phyloP scores from a whole-genome alignment of 2,888 invertebrate species.

The Spodoptera littoralis region DNA sequence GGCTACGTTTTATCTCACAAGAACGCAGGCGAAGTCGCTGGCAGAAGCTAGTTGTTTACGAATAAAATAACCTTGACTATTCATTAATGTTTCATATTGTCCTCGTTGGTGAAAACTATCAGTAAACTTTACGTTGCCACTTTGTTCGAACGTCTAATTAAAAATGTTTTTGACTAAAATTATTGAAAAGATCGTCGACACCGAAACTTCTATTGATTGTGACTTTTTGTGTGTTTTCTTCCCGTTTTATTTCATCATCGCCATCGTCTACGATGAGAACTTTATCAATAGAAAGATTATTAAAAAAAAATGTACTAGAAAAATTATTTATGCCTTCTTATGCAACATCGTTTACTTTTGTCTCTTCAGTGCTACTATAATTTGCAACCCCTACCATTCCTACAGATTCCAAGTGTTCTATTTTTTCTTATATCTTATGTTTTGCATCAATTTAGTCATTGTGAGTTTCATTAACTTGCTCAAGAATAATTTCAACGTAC shows the following conservation, averaged over 20 bases:
- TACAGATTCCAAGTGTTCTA: constrained; percentile 17
- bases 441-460: background rate
- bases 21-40: too few relatives aligned
- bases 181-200: too few relatives aligned
- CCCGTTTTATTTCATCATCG: constrained; percentile 7
- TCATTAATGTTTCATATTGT: too few relatives aligned
- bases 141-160: too few relatives aligned
- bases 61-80: too few relatives aligned
- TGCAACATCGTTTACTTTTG: constrained; percentile 10
- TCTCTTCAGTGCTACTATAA: constrained; percentile 8
- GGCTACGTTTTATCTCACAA: too few relatives aligned
- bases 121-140: too few relatives aligned
- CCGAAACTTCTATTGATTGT: background rate
- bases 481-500: background rate
- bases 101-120: too few relatives aligned
- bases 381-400: constrained; percentile 6
- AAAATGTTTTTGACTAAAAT: too few relatives aligned
- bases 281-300: background rate
- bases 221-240: constrained; percentile 16
- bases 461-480: constrained; percentile 6
- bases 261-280: background rate
- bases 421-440: constrained; percentile 4
- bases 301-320: constrained; percentile 2
- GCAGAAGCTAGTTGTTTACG: too few relatives aligned
- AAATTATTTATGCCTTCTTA: constrained; percentile 6